phyloP scores from a whole-genome alignment of 2,113 vertebrate species.

The Gavialis gangeticus region DNA sequence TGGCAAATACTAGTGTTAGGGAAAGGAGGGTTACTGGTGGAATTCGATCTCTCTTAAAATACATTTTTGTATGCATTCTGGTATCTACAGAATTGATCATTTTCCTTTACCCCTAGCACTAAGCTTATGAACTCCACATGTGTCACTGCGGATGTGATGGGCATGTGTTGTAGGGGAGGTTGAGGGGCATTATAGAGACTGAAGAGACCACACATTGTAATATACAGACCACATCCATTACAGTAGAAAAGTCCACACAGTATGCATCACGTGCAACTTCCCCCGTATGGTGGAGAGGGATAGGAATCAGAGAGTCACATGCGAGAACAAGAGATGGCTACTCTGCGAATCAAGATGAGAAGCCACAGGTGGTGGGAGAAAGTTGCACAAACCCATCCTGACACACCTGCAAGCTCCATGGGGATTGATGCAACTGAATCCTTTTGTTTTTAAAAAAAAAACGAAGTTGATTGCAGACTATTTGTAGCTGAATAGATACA shows the following conservation, averaged over 20 bases:
- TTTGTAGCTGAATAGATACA: not conserved
- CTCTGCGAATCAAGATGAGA: not conserved
- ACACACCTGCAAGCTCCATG: not conserved
- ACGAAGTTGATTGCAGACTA: rapidly evolving
- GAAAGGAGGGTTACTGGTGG: not conserved
- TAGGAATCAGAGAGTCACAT: not conserved
- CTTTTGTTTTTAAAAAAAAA: not conserved
- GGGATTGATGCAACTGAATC: not conserved
- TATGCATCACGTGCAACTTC: not conserved
- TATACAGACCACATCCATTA: not conserved
- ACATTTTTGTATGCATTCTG: not conserved
- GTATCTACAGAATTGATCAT: not conserved
- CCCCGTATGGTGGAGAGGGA: not conserved
- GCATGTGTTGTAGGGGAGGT: not conserved
- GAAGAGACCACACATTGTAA: not conserved
- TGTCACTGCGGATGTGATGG: not conserved
- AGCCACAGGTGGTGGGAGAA: not conserved
- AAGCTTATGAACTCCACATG: not conserved
- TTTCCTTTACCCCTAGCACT: not conserved
- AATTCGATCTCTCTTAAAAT: not conserved
- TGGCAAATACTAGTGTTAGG: not conserved
- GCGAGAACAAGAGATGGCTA: not conserved
- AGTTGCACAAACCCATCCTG: not conserved
- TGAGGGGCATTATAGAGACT: not conserved
- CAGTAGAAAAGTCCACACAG: not conserved